These are phyloP conservation scores for Chloebia gouldiae DNA, from an alignment of 2,113 vertebrate genomes.

Conservation along the genomic window DNA sequence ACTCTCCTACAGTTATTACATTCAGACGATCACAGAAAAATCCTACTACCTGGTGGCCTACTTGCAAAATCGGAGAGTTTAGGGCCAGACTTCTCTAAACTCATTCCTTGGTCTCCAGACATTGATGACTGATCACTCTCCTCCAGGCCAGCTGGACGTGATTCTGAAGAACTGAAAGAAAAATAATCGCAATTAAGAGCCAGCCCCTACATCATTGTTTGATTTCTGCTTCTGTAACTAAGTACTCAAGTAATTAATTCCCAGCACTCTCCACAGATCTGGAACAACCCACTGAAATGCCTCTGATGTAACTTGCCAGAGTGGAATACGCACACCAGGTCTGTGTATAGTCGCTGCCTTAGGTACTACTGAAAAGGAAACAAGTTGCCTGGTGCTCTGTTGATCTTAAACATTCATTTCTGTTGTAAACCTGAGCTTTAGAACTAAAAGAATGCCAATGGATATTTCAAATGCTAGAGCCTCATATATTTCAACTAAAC, in stretches of 20 bases:
- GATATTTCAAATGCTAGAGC: not conserved
- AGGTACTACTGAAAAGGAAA: not conserved
- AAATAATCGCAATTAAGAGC: not conserved
- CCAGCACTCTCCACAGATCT: not conserved
- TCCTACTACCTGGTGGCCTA: constrained; percentile 82
- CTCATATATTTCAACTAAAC: not conserved
- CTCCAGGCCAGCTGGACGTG: constrained; percentile 81
- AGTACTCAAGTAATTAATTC: not conserved
- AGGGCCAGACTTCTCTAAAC: constrained; percentile 82
- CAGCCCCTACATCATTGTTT: not conserved
- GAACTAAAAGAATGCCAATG: not conserved
- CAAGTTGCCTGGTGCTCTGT: not conserved
- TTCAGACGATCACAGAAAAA: not conserved
- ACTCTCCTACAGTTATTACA: not conserved
- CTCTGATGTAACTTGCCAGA: not conserved
- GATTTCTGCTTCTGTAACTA: not conserved
- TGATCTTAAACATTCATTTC: not conserved
- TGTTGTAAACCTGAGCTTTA: not conserved
- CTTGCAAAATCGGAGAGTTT: constrained; percentile 91
- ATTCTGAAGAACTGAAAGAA: constrained; percentile 80
- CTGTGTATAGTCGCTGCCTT: not conserved
- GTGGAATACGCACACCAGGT: not conserved
- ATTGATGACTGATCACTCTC: constrained; percentile 84
- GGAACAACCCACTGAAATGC: not conserved
- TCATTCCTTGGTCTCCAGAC: constrained; percentile 85